These are phyloP conservation scores for Penaeus vannamei DNA, from an alignment of 1,140 invertebrate genomes.

Conservation along the genomic window DNA sequence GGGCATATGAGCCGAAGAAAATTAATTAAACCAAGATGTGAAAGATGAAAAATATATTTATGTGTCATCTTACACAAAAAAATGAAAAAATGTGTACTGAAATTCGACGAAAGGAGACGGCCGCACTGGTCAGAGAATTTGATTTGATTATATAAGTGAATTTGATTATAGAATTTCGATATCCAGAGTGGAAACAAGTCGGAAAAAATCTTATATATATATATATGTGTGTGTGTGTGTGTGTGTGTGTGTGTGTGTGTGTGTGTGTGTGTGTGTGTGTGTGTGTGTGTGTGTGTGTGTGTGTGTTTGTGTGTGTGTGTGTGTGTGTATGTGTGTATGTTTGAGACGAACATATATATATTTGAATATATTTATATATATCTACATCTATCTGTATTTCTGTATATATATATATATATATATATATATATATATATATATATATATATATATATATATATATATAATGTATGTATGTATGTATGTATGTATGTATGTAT, in stretches of 20 bases:
- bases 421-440: constrained; percentile 32
- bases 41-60: too few relatives aligned
- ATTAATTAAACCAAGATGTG: too few relatives aligned
- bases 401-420: not conserved
- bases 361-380: constrained; percentile 4
- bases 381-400: not conserved
- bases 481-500: too few relatives aligned
- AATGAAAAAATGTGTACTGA: too few relatives aligned
- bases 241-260: not conserved
- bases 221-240: not conserved
- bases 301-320: not conserved
- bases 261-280: not conserved
- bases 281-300: not conserved
- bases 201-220: not conserved
- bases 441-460: constrained; percentile 16
- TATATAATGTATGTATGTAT: not conserved
- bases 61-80: too few relatives aligned
- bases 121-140: too few relatives aligned
- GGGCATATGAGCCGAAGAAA: too few relatives aligned
- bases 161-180: too few relatives aligned
- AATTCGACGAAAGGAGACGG: too few relatives aligned
- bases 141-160: too few relatives aligned
- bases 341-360: not conserved
- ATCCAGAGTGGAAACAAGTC: too few relatives aligned
- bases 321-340: not conserved